Base-by-base conservation (phyloP, 2,888 invertebrate species). In the Petrophora chlorosata region DNA sequence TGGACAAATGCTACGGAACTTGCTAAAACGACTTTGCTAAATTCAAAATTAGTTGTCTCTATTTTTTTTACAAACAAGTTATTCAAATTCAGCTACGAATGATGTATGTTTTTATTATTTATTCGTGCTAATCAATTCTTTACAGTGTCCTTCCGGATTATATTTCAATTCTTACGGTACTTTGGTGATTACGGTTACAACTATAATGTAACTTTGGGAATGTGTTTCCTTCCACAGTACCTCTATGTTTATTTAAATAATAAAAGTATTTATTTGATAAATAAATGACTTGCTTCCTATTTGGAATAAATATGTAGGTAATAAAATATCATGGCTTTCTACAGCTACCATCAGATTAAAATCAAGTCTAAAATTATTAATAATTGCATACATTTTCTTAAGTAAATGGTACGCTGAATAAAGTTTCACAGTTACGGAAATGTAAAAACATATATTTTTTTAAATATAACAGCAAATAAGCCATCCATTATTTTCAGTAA, bases 71-170 rank as follows among this genome's bases (percentile, higher is more conserved):
- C 22, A 50, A 53, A 54, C 53, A 12, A 38, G 53, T 57, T 45
- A 73, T 70, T 67, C 53, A 63, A 70, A 73, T 71, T 56, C 33
- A 42, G 59, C 58, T 63, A 59, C 56, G 15, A 61, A 61, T 61
- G 54, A 52, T 62, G 58, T 42, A 56, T 50, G 55, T 54, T 55
- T 56, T 61, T 62, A 62, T 63, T 63, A 62, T 54, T 57, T 56
- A 68, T 65, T 70, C 64, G 59, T 60, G 61, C 52, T 57, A 63
- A 68, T 77, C 67, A 67, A 74, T 76, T 67, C 59, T 68, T 66
- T 64, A 67, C 61, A 65, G 53, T 65, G 59, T 73, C 66, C 70
- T 76, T 74, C 77, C 76, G 75, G 65, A 72, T 68, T 19, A 42
- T 50, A 55, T 48, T 47, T 54, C 41, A 54, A 38, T 40, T 41